Percentiles rank a stretch among this genome's conserved stretches.
These are phyloP conservation scores for Omphaloscelis lunosa DNA, from an alignment of 2,888 invertebrate species.

Conservation along the genomic window DNA sequence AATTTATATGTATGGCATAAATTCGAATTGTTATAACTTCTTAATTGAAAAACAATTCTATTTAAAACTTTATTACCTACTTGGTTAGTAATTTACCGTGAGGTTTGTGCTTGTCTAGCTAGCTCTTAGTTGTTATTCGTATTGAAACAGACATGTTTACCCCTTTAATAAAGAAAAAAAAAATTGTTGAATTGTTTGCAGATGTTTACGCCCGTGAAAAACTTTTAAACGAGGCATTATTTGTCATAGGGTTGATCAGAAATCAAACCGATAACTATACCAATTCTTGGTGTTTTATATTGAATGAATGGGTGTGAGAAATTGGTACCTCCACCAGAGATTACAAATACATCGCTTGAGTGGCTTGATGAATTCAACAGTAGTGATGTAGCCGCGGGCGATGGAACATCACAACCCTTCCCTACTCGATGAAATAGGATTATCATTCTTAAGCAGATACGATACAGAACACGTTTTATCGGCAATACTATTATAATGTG, in stretches of 20 bases:
- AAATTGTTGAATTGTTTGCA: neutral
- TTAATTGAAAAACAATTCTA: conserved; percentile 67
- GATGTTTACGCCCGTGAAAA: neutral
- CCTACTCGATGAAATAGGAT: conserved; percentile 75
- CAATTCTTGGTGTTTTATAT: neutral
- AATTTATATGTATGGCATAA: conserved; percentile 79
- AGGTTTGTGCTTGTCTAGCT: neutral
- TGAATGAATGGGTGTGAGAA: conserved; percentile 19
- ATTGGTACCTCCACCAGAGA: conserved; percentile 49
- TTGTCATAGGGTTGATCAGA: neutral
- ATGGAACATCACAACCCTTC: conserved; percentile 70
- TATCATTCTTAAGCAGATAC: conserved; percentile 69
- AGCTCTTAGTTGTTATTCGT: neutral
- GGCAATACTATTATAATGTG: conserved; percentile 48
- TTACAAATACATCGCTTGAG: conserved; percentile 72
- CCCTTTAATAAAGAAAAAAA: neutral
- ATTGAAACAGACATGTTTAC: neutral
- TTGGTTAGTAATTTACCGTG: neutral
- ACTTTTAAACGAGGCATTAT: neutral
- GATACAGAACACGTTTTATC: conserved; percentile 56
- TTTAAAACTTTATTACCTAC: conserved; percentile 10
- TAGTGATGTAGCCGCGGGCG: conserved; percentile 75
- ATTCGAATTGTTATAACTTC: conserved; percentile 55
- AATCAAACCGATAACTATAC: neutral
- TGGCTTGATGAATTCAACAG: conserved; percentile 75